phyloP scores from a whole-genome alignment of 2,113 vertebrate species.

The Rhagologus leucostigma region DNA sequence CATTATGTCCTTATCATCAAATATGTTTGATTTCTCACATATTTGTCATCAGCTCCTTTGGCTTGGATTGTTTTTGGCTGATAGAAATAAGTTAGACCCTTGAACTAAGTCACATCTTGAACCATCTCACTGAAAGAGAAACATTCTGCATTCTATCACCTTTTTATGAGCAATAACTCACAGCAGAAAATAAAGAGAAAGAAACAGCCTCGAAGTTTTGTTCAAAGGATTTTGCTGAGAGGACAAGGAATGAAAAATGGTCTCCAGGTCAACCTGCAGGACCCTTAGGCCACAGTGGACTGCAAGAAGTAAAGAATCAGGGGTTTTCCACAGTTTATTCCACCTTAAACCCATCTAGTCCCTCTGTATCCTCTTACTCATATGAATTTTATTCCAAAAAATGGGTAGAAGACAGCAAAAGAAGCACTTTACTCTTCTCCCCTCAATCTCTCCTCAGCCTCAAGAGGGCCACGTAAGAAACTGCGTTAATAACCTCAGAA shows the following conservation, averaged over 20 bases:
- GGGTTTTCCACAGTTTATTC: not conserved
- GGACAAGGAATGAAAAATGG: not conserved
- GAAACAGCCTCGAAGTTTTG: not conserved
- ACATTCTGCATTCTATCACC: not conserved
- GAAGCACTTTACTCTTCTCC: not conserved
- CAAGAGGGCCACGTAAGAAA: not conserved
- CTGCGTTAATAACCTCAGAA: not conserved
- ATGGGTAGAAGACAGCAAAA: not conserved
- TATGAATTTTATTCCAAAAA: not conserved
- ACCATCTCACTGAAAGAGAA: not conserved
- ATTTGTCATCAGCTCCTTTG: slow-evolving; percentile 49
- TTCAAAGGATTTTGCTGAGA: not conserved
- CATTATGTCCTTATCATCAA: slow-evolving; percentile 53
- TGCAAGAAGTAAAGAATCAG: not conserved
- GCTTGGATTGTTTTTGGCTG: slow-evolving; percentile 40
- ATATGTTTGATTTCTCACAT: slow-evolving; percentile 59
- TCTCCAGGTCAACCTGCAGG: not conserved
- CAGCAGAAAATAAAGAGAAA: not conserved
- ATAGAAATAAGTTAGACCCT: not conserved
- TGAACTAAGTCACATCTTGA: slow-evolving; percentile 13
- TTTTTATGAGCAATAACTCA: not conserved
- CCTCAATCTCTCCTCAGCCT: not conserved
- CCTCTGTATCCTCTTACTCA: not conserved
- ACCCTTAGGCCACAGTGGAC: not conserved
- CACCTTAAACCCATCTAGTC: not conserved